Evolutionary conservation across 2,113 vertebrate genomes (phyloP).

Genomic region (Oreochromis niloticus): DNA sequence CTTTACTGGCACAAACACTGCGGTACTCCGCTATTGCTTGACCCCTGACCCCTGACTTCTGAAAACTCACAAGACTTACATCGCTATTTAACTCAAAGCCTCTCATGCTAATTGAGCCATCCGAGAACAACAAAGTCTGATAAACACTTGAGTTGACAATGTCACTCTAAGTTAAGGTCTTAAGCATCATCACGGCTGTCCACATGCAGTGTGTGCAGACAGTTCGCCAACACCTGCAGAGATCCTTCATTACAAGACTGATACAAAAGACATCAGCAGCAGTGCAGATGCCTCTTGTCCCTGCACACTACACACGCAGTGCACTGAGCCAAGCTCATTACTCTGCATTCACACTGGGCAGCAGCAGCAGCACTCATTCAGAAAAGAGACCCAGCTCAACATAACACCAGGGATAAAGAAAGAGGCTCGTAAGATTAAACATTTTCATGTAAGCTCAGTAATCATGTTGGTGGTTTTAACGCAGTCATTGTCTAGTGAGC

Average conservation of each 20-base stretch:
- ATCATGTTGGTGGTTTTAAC: background rate
- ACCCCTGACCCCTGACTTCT: conserved; percentile 7
- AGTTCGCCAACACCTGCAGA: background rate
- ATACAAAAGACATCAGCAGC: background rate
- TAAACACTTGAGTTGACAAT: background rate
- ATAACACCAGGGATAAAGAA: background rate
- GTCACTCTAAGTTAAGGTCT: conserved; percentile 1
- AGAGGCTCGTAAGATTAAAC: background rate
- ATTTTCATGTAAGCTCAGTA: background rate
- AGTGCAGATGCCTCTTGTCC: conserved; percentile 19
- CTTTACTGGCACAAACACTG: conserved; percentile 38
- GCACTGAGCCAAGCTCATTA: conserved; percentile 7
- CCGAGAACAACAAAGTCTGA: background rate
- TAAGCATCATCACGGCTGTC: background rate
- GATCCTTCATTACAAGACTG: background rate
- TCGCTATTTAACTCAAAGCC: background rate
- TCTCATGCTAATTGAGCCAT: background rate
- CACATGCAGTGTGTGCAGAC: background rate
- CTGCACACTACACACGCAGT: background rate
- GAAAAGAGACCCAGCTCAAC: background rate
- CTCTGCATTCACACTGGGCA: background rate
- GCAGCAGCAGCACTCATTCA: conserved; percentile 16
- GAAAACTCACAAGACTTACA: background rate
- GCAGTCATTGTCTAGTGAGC: background rate
- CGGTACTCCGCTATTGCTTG: background rate